Evolutionary conservation across 2,797 vertebrate species (phyloP).

Genomic region (Enteromius fasciolatus): DNA sequence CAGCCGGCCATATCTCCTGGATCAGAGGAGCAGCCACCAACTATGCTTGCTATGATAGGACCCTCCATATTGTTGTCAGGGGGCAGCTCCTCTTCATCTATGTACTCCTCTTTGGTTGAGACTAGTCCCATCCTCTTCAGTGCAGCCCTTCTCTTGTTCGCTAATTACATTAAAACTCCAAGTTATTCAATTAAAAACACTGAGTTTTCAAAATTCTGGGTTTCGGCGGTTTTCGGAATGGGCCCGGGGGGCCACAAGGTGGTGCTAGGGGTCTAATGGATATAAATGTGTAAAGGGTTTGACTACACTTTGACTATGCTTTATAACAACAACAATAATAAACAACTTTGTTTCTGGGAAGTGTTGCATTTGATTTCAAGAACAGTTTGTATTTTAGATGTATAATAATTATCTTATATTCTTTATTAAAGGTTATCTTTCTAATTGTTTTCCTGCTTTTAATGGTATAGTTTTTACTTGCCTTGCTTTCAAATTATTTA

Average conservation of each 20-base stretch:
- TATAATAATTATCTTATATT: neutral
- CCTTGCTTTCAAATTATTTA: neutral
- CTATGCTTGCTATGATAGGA: conserved; percentile 38
- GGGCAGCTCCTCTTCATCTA: conserved; percentile 24
- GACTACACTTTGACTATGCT: neutral
- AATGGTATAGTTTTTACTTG: too few relatives aligned
- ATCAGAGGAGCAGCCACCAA: conserved; percentile 40
- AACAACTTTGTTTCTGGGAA: neutral
- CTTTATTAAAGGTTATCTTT: too few relatives aligned
- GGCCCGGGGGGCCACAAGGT: neutral
- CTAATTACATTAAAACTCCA: conserved; percentile 20
- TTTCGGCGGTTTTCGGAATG: neutral
- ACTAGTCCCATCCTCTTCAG: conserved; percentile 12
- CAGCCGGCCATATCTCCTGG: conserved; percentile 17
- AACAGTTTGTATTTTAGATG: neutral
- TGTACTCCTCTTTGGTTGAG: conserved; percentile 9
- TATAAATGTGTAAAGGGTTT: too few relatives aligned
- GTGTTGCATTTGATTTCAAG: neutral
- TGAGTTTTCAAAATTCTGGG: neutral
- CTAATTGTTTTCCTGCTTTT: too few relatives aligned
- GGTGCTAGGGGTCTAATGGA: conserved; percentile 7
- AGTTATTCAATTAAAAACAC: neutral
- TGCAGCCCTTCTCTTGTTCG: conserved; percentile 35
- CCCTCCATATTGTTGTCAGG: neutral
- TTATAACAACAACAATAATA: neutral